Evolutionary conservation across 1,140 invertebrate species (phyloP).

Genomic region (Hylaeus volcanicus): DNA sequence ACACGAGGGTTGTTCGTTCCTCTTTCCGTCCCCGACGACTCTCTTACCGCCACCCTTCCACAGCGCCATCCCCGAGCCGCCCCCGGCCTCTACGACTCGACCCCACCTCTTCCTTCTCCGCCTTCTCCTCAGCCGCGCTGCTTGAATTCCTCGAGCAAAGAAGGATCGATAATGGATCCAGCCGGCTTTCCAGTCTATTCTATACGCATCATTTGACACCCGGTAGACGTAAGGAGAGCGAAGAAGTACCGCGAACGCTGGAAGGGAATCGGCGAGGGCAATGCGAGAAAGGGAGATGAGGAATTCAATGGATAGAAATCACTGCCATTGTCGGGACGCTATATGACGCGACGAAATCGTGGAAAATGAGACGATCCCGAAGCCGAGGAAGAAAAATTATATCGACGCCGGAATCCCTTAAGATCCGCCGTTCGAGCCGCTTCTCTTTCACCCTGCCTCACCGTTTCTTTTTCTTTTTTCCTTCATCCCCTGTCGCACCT

Average conservation of each 20-base stretch:
- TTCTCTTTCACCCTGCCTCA: slow-evolving; percentile 12
- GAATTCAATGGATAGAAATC: slow-evolving; percentile 78
- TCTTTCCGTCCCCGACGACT: slow-evolving; percentile 19
- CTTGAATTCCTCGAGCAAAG: slow-evolving; percentile 57
- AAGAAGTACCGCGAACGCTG: slow-evolving; percentile 46
- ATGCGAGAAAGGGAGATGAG: slow-evolving; percentile 43
- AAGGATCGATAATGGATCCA: slow-evolving; percentile 75
- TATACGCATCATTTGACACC: slow-evolving; percentile 77
- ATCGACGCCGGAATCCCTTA: slow-evolving; percentile 68
- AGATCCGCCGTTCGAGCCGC: slow-evolving; percentile 51
- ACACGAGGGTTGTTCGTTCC: slow-evolving; percentile 56
- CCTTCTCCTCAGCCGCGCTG: slow-evolving; percentile 29
- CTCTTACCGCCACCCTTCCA: slow-evolving; percentile 11
- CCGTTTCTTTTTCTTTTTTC: neutral
- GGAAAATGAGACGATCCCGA: slow-evolving; percentile 72
- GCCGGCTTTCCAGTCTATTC: slow-evolving; percentile 74
- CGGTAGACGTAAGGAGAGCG: slow-evolving; percentile 70
- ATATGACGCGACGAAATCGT: slow-evolving; percentile 62
- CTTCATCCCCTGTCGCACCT: neutral
- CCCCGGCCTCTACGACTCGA: slow-evolving; percentile 10
- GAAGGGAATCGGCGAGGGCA: slow-evolving; percentile 38
- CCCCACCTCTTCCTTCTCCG: neutral
- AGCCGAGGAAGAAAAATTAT: slow-evolving; percentile 72
- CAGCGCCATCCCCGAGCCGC: slow-evolving; percentile 17
- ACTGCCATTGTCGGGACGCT: slow-evolving; percentile 71